Percentiles rank a stretch among this genome's conserved stretches.
These are phyloP conservation scores for Ascidia mentula DNA, from an alignment of 23 tunicate genomes.

Conservation along the genomic window DNA sequence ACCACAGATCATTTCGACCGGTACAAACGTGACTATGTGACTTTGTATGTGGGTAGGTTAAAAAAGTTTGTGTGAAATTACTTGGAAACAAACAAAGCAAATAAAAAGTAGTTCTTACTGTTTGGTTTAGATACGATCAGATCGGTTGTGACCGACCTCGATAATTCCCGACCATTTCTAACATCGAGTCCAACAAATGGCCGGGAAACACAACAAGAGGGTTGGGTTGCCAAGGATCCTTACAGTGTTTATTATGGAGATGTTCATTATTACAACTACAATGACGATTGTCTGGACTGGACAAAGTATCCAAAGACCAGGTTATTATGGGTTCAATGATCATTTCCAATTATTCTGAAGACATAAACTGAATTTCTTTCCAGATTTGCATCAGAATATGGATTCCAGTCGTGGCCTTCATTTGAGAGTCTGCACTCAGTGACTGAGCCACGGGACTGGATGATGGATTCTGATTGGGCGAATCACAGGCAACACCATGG, in stretches of 20 bases:
- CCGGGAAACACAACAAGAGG: conserved; percentile 43
- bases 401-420: conserved; percentile 94
- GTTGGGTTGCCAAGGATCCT: conserved; percentile 89
- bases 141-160: conserved; percentile 31
- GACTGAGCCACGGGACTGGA: conserved; percentile 45
- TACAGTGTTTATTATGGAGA: conserved; percentile 88
- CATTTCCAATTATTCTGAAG: not conserved
- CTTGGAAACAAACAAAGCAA: not conserved
- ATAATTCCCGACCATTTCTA: conserved; percentile 71
- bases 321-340: conserved; percentile 18
- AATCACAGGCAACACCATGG: conserved; percentile 84
- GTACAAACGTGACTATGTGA: conserved; percentile 63
- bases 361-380: not conserved
- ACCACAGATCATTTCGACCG: conserved; percentile 43
- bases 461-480: conserved; percentile 65
- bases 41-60: conserved; percentile 68
- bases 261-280: conserved; percentile 95
- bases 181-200: conserved; percentile 98
- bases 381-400: conserved; percentile 94
- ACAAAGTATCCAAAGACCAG: conserved; percentile 85
- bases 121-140: conserved; percentile 55
- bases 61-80: not conserved
- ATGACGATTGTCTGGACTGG: conserved; percentile 89
- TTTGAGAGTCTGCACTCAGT: conserved; percentile 59
- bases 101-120: not conserved